Evolutionary conservation across 2,797 vertebrate genomes (phyloP), one percentile per base, ranked within the genome.

Genomic region (Neomorphus geoffroyi): DNA sequence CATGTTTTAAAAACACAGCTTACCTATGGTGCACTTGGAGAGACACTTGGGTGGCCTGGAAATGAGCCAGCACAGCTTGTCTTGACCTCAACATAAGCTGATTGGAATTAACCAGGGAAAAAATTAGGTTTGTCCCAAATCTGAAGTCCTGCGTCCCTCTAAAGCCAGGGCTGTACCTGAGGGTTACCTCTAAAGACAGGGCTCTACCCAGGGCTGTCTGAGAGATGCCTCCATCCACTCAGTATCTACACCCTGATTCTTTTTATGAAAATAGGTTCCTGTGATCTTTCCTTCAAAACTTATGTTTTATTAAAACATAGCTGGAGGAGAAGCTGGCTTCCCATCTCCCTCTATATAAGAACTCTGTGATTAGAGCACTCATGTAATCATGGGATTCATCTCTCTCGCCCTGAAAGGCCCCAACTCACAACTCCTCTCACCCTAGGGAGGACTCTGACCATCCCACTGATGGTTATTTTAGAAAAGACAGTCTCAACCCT

Each of bases 231-330:
- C 67, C 80, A 95, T 95, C 84, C 81, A 91, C 78, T 93, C 88
- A 37, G 14, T 86, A 96, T 80, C 94, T 95, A 95, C 95, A 95
- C 78, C 92, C 92, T 89, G 48, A 56, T 85, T 93, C 92, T 92
- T 95, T 94, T 87, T 94, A 96, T 96, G 95, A 96, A 95, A 96
- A 96, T 95, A 82, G 65, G 64, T 80, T 86, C 95, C 88, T 96
- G 80, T 96, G 95, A 96, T 96, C 94, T 94, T 95, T 95, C 92
- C 88, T 95, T 93, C 95, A 95, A 95, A 96, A 94, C 92, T 93
- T 94, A 96, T 95, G 93, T 96, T 96, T 96, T 96, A 96, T 96
- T 96, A 95, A 96, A 96, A 91, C 84, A 71, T 95, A 96, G 93
- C 95, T 96, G 79, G 90, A 94, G 93, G 95, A 95, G 86, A 94